Evolutionary conservation across 2,888 invertebrate species (phyloP), one percentile per base, ranked within the genome.

Genomic region (Scaptomyza flava): DNA sequence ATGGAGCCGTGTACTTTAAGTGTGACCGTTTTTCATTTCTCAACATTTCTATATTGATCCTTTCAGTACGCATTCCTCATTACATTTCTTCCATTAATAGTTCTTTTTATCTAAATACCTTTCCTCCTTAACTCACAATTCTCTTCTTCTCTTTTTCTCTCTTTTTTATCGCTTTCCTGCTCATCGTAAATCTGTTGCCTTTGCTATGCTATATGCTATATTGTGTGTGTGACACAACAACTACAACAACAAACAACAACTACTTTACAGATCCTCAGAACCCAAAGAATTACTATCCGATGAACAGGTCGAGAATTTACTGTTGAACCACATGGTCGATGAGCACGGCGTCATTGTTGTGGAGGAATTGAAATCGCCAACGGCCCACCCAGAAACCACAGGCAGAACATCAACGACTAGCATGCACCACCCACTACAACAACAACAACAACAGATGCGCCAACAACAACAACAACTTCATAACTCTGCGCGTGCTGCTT

Each of bases 301-400:
- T 78, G 92, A 92, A 62, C 92, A 92, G 84, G 91, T 92, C 62
- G 92, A 92, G 81, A 92, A 92, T 86, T 88, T 92, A 66, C 84
- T 91, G 56, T 84, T 91, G 65, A 90, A 91, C 63, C 91, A 89
- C 62, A 86, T 83, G 63, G 90, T 91, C 67, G 90, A 91, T 58
- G 88, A 91, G 78, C 88, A 90, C 52, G 90, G 90, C 63, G 85
- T 85, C 52, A 90, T 90, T 67, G 84, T 86, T 60, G 90, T 91
- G 64, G 91, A 90, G 69, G 88, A 90, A 63, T 78, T 91, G 41
- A 90, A 88, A 66, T 87, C 90, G 56, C 90, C 90, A 63, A 70
- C 89, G 72, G 64, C 79, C 3, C 41, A 17, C 41, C 46, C 59
- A 52, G 43, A 48, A 54, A 14, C 56, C n/a, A 45, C 62, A 20